Conservation (phyloP, 2,888 invertebrate genomes). For the Chloroclysta siterata region DNA sequence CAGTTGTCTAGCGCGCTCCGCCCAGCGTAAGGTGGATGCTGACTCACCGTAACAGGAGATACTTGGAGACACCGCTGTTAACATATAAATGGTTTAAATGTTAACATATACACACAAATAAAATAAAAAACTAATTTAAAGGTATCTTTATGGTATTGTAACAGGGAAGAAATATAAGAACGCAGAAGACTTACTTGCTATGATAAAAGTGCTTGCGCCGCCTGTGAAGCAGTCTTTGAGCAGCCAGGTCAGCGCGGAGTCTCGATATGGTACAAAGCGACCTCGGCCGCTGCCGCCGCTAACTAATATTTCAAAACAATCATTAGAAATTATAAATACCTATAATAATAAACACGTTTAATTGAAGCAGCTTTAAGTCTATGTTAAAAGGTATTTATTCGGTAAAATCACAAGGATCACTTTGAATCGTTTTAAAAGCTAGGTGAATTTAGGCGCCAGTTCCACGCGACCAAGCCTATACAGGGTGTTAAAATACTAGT, state of each 20-base stretch:
- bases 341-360: neutral
- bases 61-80: constrained; percentile 90
- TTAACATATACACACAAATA: neutral
- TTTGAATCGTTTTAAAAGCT: no score
- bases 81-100: constrained; percentile 12
- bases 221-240: constrained; percentile 92
- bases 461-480: no score
- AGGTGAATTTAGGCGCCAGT: no score
- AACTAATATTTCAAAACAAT: constrained; percentile 47
- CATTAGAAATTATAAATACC: neutral
- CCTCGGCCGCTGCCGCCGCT: constrained; percentile 61
- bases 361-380: no score
- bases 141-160: no score
- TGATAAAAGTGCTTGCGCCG: constrained; percentile 90
- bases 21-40: constrained; percentile 92
- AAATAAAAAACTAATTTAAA: no score
- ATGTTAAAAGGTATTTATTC: no score
- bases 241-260: constrained; percentile 92
- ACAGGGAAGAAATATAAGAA: neutral
- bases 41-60: constrained; percentile 91
- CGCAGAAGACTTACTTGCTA: constrained; percentile 87
- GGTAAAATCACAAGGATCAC: no score
- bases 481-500: no score
- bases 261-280: constrained; percentile 90
- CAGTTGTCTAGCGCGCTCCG: constrained; percentile 90